Conservation (phyloP, 2,888 invertebrate genomes). For the Drosophila formosana region DNA sequence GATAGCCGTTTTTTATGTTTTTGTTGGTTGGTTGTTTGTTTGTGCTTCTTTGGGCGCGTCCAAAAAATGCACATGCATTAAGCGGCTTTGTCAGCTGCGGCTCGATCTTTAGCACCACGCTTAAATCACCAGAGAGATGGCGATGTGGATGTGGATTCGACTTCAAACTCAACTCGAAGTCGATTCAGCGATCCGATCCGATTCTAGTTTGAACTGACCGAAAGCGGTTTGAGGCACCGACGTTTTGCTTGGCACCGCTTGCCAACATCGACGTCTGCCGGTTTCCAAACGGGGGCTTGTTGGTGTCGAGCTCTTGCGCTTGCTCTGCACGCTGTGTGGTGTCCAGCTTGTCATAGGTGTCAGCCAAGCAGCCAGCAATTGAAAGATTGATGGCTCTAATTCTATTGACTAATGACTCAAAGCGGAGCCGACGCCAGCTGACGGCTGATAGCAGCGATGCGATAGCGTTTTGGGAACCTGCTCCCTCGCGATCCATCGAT, state of each 20-base stretch:
- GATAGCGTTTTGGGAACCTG: slow-evolving; percentile 3
- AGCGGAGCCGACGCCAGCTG: slow-evolving; percentile 33
- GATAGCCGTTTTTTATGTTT: slow-evolving; percentile 24
- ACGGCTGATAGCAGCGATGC: neutral
- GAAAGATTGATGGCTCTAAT: slow-evolving; percentile 66
- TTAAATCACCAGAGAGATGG: slow-evolving; percentile 35
- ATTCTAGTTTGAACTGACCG: slow-evolving; percentile 76
- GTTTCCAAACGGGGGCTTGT: slow-evolving; percentile 54
- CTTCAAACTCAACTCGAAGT: neutral
- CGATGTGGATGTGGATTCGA: slow-evolving; percentile 35
- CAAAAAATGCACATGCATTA: slow-evolving; percentile 32
- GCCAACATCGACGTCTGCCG: slow-evolving; percentile 2
- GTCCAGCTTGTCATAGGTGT: slow-evolving; percentile 41
- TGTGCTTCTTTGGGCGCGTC: slow-evolving; percentile 40
- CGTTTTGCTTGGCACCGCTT: slow-evolving; percentile 32
- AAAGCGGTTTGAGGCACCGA: slow-evolving; percentile 71
- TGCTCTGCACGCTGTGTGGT: slow-evolving; percentile 2
- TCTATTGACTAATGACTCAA: slow-evolving; percentile 61
- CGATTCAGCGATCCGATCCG: slow-evolving; percentile 1
- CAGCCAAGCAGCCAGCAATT: slow-evolving; percentile 52
- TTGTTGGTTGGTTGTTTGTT: neutral
- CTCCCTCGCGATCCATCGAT: neutral
- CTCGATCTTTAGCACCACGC: slow-evolving; percentile 39
- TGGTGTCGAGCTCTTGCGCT: slow-evolving; percentile 12
- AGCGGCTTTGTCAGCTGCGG: slow-evolving; percentile 47